Evolutionary conservation across 2,797 vertebrate genomes (phyloP).

Genomic region (Knipowitschia caucasica): DNA sequence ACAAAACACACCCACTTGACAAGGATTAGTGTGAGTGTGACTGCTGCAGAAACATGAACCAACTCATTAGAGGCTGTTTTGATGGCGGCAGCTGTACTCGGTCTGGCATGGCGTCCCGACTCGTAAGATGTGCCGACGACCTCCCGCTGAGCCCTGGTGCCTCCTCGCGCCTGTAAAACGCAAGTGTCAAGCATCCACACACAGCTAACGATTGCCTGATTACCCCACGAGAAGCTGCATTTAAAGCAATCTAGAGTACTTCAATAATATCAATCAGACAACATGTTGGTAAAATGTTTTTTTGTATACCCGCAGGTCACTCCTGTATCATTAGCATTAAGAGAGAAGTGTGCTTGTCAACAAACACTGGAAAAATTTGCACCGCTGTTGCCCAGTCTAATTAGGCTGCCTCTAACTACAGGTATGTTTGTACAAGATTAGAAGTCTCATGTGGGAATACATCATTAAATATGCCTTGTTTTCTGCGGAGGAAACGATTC

Average conservation of each 20-base stretch:
- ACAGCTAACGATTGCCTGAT: conserved; percentile 16
- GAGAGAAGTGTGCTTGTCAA: neutral
- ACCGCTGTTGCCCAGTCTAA: conserved; percentile 12
- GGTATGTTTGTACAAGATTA: conserved; percentile 21
- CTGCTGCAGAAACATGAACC: conserved; percentile 22
- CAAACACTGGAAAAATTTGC: conserved; percentile 1
- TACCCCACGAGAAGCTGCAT: conserved; percentile 11
- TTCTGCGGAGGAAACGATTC: conserved; percentile 50
- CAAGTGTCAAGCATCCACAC: conserved; percentile 2
- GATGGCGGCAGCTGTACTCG: conserved; percentile 31
- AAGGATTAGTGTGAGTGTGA: neutral
- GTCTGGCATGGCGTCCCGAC: conserved; percentile 11
- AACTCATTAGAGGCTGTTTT: conserved; percentile 35
- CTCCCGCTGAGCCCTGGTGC: conserved; percentile 8
- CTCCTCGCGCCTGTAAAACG: neutral
- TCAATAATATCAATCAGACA: neutral
- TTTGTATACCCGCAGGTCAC: neutral
- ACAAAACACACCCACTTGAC: conserved; percentile 8
- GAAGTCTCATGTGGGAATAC: conserved; percentile 29
- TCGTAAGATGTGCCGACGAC: conserved; percentile 12
- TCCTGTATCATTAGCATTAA: neutral
- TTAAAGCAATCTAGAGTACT: conserved; percentile 6
- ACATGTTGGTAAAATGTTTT: neutral
- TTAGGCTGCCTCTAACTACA: conserved; percentile 26
- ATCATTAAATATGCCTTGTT: conserved; percentile 43